Evolutionary conservation across 2,888 invertebrate species (phyloP).

Genomic region (Caenorhabditis sp.): DNA sequence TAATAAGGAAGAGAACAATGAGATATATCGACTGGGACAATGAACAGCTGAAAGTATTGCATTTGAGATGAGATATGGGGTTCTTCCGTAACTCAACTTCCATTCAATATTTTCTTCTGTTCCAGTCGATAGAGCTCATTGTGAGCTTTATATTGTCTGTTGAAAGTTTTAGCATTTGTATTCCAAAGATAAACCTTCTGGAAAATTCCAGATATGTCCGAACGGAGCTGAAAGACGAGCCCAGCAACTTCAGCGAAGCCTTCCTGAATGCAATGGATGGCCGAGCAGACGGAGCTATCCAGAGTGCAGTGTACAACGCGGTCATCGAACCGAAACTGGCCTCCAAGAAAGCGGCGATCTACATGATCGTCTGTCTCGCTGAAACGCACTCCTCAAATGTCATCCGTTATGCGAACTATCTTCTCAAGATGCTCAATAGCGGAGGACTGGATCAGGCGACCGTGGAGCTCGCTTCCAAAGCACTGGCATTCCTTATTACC

Average conservation of each 20-base stretch:
- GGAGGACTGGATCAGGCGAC: slow-evolving; percentile 85
- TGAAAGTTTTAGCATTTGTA: too few relatives aligned
- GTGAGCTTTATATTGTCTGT: too few relatives aligned
- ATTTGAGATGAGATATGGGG: too few relatives aligned
- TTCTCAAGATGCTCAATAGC: slow-evolving; percentile 64
- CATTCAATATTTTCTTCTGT: too few relatives aligned
- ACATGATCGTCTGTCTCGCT: slow-evolving; percentile 73
- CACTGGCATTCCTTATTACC: slow-evolving; percentile 92
- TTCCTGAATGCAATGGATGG: slow-evolving; percentile 69
- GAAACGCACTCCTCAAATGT: slow-evolving; percentile 67
- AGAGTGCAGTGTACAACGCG: slow-evolving; percentile 62
- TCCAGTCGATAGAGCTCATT: too few relatives aligned
- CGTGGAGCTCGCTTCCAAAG: slow-evolving; percentile 96
- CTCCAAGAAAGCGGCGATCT: slow-evolving; percentile 70
- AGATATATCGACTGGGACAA: too few relatives aligned
- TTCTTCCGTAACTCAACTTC: too few relatives aligned
- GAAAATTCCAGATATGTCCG: slow-evolving; percentile 68
- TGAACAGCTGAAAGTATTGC: too few relatives aligned
- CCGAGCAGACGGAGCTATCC: slow-evolving; percentile 51
- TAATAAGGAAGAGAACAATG: too few relatives aligned
- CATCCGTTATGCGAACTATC: slow-evolving; percentile 68
- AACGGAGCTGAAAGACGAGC: slow-evolving; percentile 69
- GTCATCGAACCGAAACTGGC: slow-evolving; percentile 45
- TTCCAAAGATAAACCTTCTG: too few relatives aligned
- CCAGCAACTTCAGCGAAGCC: slow-evolving; percentile 60